These are phyloP conservation scores for Bolborhynchus lineola DNA, from an alignment of 2,113 vertebrate genomes.

Conservation along the genomic window DNA sequence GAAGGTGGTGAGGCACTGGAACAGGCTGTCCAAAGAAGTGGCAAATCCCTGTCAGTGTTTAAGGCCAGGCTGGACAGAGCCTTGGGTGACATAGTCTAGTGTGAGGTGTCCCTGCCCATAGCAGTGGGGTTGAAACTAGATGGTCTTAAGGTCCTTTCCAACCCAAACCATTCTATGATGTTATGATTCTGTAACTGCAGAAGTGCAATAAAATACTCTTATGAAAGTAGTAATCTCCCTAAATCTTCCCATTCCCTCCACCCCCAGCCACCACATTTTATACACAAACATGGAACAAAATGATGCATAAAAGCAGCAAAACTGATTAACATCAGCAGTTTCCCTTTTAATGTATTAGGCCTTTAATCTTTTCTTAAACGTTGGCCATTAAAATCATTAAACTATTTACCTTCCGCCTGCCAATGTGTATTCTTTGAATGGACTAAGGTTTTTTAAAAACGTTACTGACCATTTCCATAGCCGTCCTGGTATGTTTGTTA, in stretches of 20 bases:
- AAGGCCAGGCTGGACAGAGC: background rate
- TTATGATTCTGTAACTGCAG: background rate
- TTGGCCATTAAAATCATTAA: slow-evolving; percentile 67
- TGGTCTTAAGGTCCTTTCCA: background rate
- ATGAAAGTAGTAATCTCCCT: slow-evolving; percentile 48
- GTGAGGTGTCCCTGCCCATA: background rate
- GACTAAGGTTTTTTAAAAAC: background rate
- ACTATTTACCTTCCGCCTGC: slow-evolving; percentile 34
- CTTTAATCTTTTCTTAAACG: slow-evolving; percentile 65
- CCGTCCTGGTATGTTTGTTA: background rate
- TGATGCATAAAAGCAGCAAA: slow-evolving; percentile 54
- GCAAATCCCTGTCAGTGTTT: background rate
- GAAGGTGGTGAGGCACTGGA: background rate
- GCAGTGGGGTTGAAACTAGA: background rate
- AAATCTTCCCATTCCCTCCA: slow-evolving; percentile 28
- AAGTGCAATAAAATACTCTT: slow-evolving; percentile 55
- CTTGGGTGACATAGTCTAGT: background rate
- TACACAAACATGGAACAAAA: slow-evolving; percentile 31
- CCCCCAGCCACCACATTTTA: background rate
- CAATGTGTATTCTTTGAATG: slow-evolving; percentile 46
- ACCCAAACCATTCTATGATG: background rate
- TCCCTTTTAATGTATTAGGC: slow-evolving; percentile 58
- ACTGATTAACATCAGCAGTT: slow-evolving; percentile 66
- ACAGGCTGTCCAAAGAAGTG: background rate
- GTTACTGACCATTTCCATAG: background rate